Evolutionary conservation across 2,113 vertebrate genomes (phyloP).

Genomic region (Ageneiosus marmoratus): DNA sequence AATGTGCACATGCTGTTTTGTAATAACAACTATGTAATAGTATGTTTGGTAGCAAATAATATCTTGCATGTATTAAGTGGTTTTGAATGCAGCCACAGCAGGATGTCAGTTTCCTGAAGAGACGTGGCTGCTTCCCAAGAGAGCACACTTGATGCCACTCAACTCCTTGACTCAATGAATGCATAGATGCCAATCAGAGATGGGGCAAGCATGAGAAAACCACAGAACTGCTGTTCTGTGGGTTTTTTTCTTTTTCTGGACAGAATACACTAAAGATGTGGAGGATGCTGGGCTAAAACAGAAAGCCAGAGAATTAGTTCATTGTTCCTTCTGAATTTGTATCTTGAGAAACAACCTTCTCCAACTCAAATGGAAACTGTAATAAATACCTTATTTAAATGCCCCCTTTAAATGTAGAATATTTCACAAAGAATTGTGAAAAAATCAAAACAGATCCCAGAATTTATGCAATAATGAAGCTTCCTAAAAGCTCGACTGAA

Average conservation of each 20-base stretch:
- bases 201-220: neutral
- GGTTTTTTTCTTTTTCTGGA: neutral
- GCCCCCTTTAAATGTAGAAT: constrained; percentile 9
- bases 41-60: constrained; percentile 13
- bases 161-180: neutral
- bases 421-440: neutral
- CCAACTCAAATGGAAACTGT: neutral
- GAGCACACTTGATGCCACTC: constrained; percentile 16
- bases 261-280: neutral
- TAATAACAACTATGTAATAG: neutral
- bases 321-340: neutral
- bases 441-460: neutral
- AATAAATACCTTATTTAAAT: no score
- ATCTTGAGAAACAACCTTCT: neutral
- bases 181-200: constrained; percentile 7
- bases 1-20: neutral
- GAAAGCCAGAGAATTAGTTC: neutral
- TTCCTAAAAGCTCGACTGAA: constrained; percentile 21
- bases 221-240: neutral
- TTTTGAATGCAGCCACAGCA: neutral
- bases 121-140: constrained; percentile 3
- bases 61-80: neutral
- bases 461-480: neutral
- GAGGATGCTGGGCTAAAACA: neutral
- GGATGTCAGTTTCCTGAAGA: neutral